These are phyloP conservation scores for Lycia hirtaria DNA, from an alignment of 2,888 invertebrate genomes.

Conservation along the genomic window DNA sequence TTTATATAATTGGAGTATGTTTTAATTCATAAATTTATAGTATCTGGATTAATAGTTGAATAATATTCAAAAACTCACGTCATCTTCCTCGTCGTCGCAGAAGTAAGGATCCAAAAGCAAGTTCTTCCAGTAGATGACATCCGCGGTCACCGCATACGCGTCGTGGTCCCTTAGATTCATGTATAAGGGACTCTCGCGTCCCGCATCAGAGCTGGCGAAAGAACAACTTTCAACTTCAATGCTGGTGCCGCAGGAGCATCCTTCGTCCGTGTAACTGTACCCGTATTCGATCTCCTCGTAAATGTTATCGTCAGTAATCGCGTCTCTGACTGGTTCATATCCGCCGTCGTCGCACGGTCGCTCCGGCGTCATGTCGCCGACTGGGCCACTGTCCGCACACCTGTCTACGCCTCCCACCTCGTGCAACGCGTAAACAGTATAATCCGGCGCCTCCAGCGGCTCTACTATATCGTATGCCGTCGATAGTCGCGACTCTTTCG, in stretches of 20 bases:
- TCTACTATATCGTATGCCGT: constrained; percentile 70
- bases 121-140: constrained; percentile 84
- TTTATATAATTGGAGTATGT: background rate
- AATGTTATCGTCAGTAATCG: constrained; percentile 77
- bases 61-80: constrained; percentile 75
- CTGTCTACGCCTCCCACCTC: constrained; percentile 76
- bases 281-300: constrained; percentile 81
- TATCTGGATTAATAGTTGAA: too few relatives aligned
- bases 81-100: constrained; percentile 85
- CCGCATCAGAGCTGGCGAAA: constrained; percentile 74
- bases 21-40: too few relatives aligned
- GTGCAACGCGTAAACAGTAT: constrained; percentile 71
- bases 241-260: constrained; percentile 78
- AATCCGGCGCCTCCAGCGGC: constrained; percentile 59
- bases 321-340: constrained; percentile 79
- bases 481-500: constrained; percentile 70
- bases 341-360: constrained; percentile 76
- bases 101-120: constrained; percentile 76
- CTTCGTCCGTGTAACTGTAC: constrained; percentile 74
- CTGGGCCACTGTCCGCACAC: constrained; percentile 63
- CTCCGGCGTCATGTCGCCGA: constrained; percentile 76
- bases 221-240: constrained; percentile 79
- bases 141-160: constrained; percentile 77
- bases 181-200: constrained; percentile 77
- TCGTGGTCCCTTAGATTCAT: constrained; percentile 78